Evolutionary conservation across 2,797 vertebrate genomes (phyloP), one percentile per base, ranked within the genome.

Genomic region (Nyctalus aviator): DNA sequence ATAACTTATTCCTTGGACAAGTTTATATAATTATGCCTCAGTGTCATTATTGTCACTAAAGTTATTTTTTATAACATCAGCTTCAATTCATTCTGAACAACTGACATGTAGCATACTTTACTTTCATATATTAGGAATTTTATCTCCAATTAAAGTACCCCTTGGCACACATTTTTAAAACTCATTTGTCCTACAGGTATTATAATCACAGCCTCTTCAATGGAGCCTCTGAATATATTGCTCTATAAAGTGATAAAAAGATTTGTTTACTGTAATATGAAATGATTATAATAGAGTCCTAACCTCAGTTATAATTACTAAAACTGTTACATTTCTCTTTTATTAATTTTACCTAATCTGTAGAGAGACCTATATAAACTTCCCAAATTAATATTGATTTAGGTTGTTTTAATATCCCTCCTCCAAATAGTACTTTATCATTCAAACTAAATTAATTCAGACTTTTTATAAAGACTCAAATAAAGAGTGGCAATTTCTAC

Each of bases 391-490:
- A 83, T 85, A 83, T 71, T 73, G 66, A 95, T 90, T 94, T 35
- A 68, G 57, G n/a, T 87, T 95, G 48, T 91, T 85, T 73, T 87
- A 94, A 89, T 89, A 32, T 66, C 89, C 46, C 21, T 88, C 32
- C 44, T n/a, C 17, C 4, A 83, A 96, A 91, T 75, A 81, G 30
- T 53, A 71, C 46, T 94, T 95, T 83, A 64, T 75, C 41, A 71
- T 86, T 86, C 64, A 93, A 85, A 71, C 50, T 83, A 66, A 93
- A 91, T 64, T 59, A 92, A 77, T 75, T 84, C 82, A 86, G 71
- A 95, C 32, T 79, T 92, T 91, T 92, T 91, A 94, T 86, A 93
- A 91, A 94, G 84, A 88, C 12, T 83, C 66, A 89, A 55, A 76
- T 44, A 64, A 37, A 94, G 76, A 13, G 8, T 79, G 77, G 13